Conservation (phyloP, 2,888 invertebrate genomes). For the Sturmia bella region DNA sequence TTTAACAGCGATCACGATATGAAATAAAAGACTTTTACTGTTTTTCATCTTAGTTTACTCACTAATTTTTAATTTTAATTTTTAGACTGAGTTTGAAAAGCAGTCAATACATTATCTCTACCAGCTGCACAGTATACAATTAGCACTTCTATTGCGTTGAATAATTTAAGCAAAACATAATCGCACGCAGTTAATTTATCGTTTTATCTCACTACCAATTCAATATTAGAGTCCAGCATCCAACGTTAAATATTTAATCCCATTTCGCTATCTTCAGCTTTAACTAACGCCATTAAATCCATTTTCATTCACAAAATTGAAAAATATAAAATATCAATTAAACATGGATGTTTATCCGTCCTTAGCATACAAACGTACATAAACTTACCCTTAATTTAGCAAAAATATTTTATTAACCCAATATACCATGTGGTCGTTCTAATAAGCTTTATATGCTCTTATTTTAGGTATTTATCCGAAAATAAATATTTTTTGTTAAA, state of each 20-base stretch:
- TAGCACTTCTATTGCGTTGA: too few species aligned
- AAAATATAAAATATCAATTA: conserved; percentile 44
- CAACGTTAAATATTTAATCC: not conserved
- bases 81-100: too few species aligned
- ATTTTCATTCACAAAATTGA: not conserved
- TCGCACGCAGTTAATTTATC: not conserved
- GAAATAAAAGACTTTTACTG: too few species aligned
- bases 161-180: too few species aligned
- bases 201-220: not conserved
- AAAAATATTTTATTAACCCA: conserved; percentile 34
- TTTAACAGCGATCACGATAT: too few species aligned
- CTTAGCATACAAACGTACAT: conserved; percentile 36
- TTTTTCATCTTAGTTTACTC: too few species aligned
- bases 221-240: not conserved
- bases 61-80: too few species aligned
- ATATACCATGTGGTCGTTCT: conserved; percentile 25
- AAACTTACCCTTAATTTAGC: conserved; percentile 37
- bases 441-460: conserved; percentile 28
- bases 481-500: conserved; percentile 22
- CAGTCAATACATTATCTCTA: too few species aligned
- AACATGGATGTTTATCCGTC: conserved; percentile 59
- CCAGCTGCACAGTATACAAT: too few species aligned
- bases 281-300: conserved; percentile 3
- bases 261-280: not conserved
- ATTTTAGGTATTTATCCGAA: conserved; percentile 33